Conservation (phyloP, 2,797 vertebrate species). For the Harpagifer antarcticus region DNA sequence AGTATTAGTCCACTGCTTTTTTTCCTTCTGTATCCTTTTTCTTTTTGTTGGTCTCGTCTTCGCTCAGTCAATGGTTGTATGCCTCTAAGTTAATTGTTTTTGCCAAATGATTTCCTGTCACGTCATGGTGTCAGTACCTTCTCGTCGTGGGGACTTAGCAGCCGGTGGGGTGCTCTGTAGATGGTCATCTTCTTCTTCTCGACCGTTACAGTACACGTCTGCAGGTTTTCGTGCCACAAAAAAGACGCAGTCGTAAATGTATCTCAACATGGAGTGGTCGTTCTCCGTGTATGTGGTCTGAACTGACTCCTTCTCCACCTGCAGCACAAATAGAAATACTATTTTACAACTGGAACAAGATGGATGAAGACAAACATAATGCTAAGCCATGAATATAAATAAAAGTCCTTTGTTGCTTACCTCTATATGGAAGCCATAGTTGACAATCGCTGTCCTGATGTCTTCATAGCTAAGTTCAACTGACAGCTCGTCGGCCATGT, state of each 20-base stretch:
- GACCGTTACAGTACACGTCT: conserved; percentile 69
- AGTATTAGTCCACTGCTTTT: conserved; percentile 10
- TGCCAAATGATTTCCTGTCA: conserved; percentile 65
- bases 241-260: conserved; percentile 97
- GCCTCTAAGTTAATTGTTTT: conserved; percentile 13
- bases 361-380: not conserved
- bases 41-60: conserved; percentile 20
- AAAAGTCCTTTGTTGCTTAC: conserved; percentile 76
- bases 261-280: conserved; percentile 96
- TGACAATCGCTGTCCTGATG: conserved; percentile 91
- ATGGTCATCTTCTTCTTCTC: conserved; percentile 56
- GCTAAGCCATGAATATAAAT: not conserved
- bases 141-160: conserved; percentile 75
- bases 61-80: conserved; percentile 12
- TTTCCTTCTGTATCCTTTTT: conserved; percentile 25
- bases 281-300: conserved; percentile 98
- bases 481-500: conserved; percentile 97
- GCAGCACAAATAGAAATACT: conserved; percentile 49
- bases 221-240: conserved; percentile 96
- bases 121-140: conserved; percentile 64
- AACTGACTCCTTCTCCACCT: conserved; percentile 95
- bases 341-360: conserved; percentile 1
- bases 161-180: conserved; percentile 66
- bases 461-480: conserved; percentile 98
- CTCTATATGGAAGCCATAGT: conserved; percentile 94